Percentiles rank a stretch among this genome's conserved stretches.
Evolutionary conservation across 1,140 invertebrate genomes (phyloP).

Genomic region (Onthophagus taurus): DNA sequence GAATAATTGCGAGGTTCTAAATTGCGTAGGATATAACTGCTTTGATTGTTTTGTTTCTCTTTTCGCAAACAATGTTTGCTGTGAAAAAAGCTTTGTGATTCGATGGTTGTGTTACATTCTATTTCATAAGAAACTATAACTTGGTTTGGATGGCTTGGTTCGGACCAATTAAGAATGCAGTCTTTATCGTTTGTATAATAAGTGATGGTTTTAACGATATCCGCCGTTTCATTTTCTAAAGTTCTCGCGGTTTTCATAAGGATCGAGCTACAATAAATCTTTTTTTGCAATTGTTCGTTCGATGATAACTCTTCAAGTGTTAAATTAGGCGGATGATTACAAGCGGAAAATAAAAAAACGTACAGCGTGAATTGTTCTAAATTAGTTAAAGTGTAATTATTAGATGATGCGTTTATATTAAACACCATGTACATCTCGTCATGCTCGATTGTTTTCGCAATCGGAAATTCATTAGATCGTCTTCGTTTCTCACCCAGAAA

Average conservation of each 20-base stretch:
- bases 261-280: conserved; percentile 29
- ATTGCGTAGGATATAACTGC: conserved; percentile 28
- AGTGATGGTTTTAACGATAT: conserved; percentile 32
- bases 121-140: conserved; percentile 54
- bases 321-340: conserved; percentile 30
- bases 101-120: too few species aligned
- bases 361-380: conserved; percentile 43
- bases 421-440: not conserved
- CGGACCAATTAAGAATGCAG: conserved; percentile 46
- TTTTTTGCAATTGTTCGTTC: conserved; percentile 15
- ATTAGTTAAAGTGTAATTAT: conserved; percentile 29
- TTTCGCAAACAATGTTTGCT: too few species aligned
- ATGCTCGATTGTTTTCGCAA: not conserved
- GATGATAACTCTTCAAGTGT: too few species aligned
- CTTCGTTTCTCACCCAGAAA: not conserved
- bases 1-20: conserved; percentile 55
- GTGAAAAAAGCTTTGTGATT: too few species aligned
- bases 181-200: conserved; percentile 28
- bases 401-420: conserved; percentile 15
- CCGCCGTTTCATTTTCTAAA: conserved; percentile 28
- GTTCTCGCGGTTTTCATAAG: conserved; percentile 34
- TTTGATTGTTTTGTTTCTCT: not conserved
- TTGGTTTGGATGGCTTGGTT: conserved; percentile 52
- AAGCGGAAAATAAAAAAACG: conserved; percentile 42
- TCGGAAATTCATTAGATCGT: not conserved